These are phyloP conservation scores for Polypterus bichir DNA, from an alignment of 2,113 vertebrate species.

Conservation along the genomic window DNA sequence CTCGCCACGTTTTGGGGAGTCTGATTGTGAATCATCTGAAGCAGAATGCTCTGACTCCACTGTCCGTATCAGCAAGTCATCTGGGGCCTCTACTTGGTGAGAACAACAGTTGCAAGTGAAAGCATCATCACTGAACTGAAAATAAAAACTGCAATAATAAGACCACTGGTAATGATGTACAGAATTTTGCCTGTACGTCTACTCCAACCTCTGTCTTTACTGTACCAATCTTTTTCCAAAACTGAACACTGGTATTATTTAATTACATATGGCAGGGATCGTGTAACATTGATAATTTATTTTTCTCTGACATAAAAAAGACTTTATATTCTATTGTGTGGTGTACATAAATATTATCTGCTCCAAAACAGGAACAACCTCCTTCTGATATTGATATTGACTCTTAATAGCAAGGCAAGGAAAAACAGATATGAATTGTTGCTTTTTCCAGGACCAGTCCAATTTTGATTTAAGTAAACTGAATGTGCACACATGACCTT, in stretches of 20 bases:
- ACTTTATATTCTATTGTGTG: conserved; percentile 67
- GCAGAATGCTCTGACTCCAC: conserved; percentile 93
- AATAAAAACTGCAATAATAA: conserved; percentile 64
- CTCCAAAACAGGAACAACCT: too few relatives aligned
- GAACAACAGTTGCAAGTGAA: conserved; percentile 16
- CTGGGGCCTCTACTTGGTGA: conserved; percentile 88
- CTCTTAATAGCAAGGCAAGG: too few relatives aligned
- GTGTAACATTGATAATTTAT: conserved; percentile 88
- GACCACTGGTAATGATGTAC: conserved; percentile 1
- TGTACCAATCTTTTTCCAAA: conserved; percentile 4
- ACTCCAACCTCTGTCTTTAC: too few relatives aligned
- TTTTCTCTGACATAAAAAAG: conserved; percentile 65
- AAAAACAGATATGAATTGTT: neutral
- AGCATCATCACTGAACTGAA: conserved; percentile 11
- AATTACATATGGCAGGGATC: conserved; percentile 89
- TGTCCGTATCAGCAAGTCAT: conserved; percentile 81
- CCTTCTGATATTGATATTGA: too few relatives aligned
- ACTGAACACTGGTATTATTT: conserved; percentile 40
- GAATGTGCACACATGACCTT: neutral
- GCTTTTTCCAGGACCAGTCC: neutral
- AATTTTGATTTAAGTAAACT: too few relatives aligned
- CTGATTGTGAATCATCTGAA: conserved; percentile 86
- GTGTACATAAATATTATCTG: conserved; percentile 31
- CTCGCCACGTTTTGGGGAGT: conserved; percentile 78
- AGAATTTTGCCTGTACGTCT: too few relatives aligned